Conservation (phyloP, 1,140 invertebrate genomes). For the Drosophila azteca region DNA sequence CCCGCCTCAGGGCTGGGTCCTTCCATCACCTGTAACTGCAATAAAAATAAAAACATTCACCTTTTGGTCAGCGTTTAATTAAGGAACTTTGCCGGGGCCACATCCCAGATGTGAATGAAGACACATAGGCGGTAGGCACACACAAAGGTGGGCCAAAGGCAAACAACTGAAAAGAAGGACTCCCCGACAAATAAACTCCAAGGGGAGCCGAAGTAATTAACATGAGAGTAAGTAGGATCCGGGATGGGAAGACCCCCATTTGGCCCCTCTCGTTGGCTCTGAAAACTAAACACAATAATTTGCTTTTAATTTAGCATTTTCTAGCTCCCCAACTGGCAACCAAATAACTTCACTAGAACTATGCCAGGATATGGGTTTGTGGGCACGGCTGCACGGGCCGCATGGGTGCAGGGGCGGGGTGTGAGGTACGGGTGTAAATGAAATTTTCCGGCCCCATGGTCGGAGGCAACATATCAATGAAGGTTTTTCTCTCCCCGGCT, state of each 20-base stretch:
- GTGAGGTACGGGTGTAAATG: constrained; percentile 40
- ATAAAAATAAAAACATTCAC: constrained; percentile 42
- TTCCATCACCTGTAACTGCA: constrained; percentile 18
- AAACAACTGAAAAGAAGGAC: constrained; percentile 52
- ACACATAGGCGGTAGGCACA: constrained; percentile 10
- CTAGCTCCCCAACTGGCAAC: constrained; percentile 40
- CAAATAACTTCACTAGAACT: constrained; percentile 74
- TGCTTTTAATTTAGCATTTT: constrained; percentile 78
- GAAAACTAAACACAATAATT: constrained; percentile 73
- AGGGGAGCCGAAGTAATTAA: constrained; percentile 47
- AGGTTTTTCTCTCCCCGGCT: constrained; percentile 31
- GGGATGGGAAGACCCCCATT: constrained; percentile 27
- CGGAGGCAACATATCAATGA: constrained; percentile 70
- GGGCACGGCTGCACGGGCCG: not conserved
- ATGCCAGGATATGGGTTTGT: constrained; percentile 16
- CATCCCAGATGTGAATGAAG: constrained; percentile 24
- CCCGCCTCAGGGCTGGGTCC: not conserved
- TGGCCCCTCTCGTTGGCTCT: constrained; percentile 28
- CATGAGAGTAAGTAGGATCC: constrained; percentile 46
- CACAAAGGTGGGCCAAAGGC: constrained; percentile 34
- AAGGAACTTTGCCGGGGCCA: constrained; percentile 51
- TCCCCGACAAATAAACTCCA: constrained; percentile 28
- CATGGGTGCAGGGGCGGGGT: too few relatives aligned
- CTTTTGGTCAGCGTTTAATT: constrained; percentile 66
- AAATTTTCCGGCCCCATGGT: constrained; percentile 48